phyloP scores from a whole-genome alignment of 2,113 vertebrate species.

The Chiloscyllium plagiosum region DNA sequence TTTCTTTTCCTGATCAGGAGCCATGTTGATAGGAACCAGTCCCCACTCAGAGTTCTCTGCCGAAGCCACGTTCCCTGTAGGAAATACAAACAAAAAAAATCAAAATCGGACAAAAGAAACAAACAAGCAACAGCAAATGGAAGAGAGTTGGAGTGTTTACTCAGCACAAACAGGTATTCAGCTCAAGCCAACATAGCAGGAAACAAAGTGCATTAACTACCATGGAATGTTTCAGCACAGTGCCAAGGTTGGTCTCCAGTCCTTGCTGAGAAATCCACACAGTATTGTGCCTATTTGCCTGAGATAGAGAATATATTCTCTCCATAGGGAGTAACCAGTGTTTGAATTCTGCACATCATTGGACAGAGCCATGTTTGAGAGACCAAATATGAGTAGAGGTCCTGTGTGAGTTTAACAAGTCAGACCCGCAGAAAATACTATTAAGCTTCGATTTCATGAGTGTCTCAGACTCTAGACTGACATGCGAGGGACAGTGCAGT shows the following conservation, averaged over 20 bases:
- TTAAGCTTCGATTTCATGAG: background rate
- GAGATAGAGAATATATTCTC: background rate
- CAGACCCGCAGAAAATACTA: background rate
- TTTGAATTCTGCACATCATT: background rate
- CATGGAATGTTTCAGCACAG: background rate
- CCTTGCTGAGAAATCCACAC: background rate
- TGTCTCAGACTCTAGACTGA: too few species aligned
- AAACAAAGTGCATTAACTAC: background rate
- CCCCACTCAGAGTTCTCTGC: background rate
- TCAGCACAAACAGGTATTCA: background rate
- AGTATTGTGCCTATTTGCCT: background rate
- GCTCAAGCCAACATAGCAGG: background rate
- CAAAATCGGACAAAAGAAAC: background rate
- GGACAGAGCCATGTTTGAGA: background rate
- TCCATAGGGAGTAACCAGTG: background rate
- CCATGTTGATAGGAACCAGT: background rate
- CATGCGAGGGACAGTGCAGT: background rate
- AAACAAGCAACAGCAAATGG: background rate
- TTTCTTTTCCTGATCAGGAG: constrained; percentile 13
- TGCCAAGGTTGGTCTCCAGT: background rate
- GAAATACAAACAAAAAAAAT: background rate
- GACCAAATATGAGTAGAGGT: background rate
- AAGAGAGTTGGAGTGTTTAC: background rate
- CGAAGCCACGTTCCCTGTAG: background rate
- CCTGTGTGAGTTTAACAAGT: background rate